Evolutionary conservation across 2,113 vertebrate species (phyloP).

Genomic region (Indri indri): DNA sequence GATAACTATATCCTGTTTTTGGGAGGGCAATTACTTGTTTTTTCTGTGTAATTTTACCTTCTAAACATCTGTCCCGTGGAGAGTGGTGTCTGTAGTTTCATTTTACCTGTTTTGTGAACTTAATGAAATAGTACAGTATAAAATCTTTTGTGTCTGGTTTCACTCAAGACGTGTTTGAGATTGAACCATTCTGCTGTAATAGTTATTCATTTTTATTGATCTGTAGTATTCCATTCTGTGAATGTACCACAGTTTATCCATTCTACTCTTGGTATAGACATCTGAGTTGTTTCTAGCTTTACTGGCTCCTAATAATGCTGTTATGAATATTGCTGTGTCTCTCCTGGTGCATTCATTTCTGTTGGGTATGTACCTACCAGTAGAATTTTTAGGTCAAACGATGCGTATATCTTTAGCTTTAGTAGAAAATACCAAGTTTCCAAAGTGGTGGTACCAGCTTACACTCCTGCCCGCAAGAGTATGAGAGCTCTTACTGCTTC

Average conservation of each 20-base stretch:
- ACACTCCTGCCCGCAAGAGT: background rate
- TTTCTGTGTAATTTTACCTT: background rate
- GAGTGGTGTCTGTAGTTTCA: fast-evolving
- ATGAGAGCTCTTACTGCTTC: background rate
- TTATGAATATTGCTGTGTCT: background rate
- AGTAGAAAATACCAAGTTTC: background rate
- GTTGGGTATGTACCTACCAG: no score
- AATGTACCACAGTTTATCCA: fast-evolving
- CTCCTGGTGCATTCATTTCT: background rate
- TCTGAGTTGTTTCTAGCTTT: background rate
- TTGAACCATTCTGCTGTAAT: background rate
- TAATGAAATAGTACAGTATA: background rate
- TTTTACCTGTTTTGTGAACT: background rate
- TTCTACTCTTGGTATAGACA: background rate
- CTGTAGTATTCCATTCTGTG: background rate
- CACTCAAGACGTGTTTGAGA: background rate
- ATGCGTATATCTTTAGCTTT: background rate
- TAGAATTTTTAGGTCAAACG: background rate
- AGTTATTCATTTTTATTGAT: background rate
- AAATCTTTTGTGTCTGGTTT: background rate
- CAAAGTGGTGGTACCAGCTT: background rate
- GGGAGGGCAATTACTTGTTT: background rate
- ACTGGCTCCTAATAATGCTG: background rate
- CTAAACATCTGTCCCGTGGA: background rate
- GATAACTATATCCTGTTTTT: background rate